A percentile compares a stretch with the other conserved stretches of the same genome.
These are phyloP conservation scores for Panopea generosa DNA, from an alignment of 2,888 invertebrate genomes.

Conservation along the genomic window DNA sequence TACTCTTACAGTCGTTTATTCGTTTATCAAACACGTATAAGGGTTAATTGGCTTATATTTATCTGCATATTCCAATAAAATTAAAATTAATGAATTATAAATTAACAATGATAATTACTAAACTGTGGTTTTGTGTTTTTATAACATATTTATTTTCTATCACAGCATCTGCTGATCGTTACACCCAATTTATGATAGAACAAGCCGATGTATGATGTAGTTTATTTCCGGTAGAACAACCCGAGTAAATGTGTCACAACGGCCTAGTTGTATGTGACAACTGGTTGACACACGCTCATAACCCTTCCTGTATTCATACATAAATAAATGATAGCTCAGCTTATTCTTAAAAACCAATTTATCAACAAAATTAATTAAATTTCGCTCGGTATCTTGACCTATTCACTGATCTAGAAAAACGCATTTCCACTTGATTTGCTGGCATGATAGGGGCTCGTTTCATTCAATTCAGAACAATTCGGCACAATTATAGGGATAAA, in stretches of 20 bases:
- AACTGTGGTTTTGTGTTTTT: too few species aligned
- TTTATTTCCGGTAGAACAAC: too few species aligned
- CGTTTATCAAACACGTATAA: too few species aligned
- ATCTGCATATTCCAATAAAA: too few species aligned
- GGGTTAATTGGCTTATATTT: too few species aligned
- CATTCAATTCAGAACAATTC: constrained; percentile 26
- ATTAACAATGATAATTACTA: too few species aligned
- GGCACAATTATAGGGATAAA: constrained; percentile 50
- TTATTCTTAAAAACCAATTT: constrained; percentile 63
- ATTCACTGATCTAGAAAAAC: constrained; percentile 60
- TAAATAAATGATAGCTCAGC: constrained; percentile 42
- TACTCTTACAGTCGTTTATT: too few species aligned
- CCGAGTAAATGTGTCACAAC: constrained; percentile 27
- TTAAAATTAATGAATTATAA: too few species aligned
- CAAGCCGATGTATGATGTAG: too few species aligned
- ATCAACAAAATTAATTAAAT: constrained; percentile 66
- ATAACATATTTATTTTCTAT: too few species aligned
- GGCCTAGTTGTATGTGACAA: constrained; percentile 30
- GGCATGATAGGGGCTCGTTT: constrained; percentile 56
- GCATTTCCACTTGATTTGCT: constrained; percentile 54
- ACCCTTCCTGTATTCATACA: constrained; percentile 33
- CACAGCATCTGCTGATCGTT: too few species aligned
- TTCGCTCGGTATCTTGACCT: constrained; percentile 60
- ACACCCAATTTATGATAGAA: too few species aligned
- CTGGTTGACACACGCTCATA: constrained; percentile 13